Evolutionary conservation across 2,888 invertebrate genomes (phyloP).

Genomic region (Nephrotoma guestfalica): DNA sequence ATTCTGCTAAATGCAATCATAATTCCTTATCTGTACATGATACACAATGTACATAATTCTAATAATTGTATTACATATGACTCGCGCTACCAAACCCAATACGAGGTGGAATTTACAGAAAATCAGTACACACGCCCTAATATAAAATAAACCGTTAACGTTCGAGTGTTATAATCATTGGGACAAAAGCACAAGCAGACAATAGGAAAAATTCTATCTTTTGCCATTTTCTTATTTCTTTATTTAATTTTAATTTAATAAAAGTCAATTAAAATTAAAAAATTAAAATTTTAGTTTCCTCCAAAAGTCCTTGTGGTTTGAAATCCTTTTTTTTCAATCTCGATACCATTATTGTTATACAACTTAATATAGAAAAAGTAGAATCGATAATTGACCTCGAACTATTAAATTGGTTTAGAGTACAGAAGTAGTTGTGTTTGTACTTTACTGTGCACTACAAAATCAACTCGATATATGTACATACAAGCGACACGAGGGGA

Average conservation of each 20-base stretch:
- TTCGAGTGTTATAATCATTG: no score
- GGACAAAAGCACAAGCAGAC: background rate
- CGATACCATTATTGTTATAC: background rate
- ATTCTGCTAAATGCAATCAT: background rate
- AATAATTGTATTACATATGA: background rate
- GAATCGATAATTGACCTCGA: background rate
- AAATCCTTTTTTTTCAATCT: background rate
- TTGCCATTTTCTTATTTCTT: background rate
- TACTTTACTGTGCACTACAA: background rate
- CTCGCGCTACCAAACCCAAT: background rate
- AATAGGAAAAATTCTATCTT: background rate
- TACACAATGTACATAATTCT: background rate
- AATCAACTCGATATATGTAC: no score
- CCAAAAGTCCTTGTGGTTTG: no score
- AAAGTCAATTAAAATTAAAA: background rate
- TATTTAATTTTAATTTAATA: background rate
- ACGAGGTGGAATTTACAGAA: background rate
- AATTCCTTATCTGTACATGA: background rate
- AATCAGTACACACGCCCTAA: background rate
- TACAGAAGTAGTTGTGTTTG: background rate
- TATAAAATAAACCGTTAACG: no score
- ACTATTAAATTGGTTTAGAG: background rate
- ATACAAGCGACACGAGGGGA: no score
- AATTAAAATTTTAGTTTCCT: background rate
- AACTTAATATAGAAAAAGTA: background rate